These are phyloP conservation scores for Amblyjoppa proteus DNA, from an alignment of 2,888 invertebrate genomes.

Conservation along the genomic window DNA sequence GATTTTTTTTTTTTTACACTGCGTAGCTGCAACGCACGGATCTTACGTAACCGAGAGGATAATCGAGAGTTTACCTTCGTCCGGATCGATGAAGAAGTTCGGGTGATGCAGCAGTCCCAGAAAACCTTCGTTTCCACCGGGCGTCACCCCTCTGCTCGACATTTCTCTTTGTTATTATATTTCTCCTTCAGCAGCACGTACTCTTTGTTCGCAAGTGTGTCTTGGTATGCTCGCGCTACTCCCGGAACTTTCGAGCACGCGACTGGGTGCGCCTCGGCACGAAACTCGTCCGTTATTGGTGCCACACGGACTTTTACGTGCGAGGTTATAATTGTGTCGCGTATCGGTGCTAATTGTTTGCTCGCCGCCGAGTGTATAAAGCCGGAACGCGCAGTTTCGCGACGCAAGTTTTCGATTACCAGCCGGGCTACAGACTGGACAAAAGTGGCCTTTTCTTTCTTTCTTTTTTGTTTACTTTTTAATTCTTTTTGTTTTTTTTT, in stretches of 20 bases:
- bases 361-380: neutral
- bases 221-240: neutral
- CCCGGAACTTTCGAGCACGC: neutral
- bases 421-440: neutral
- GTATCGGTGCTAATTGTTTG: slow-evolving; percentile 61
- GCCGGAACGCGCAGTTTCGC: neutral
- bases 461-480: neutral
- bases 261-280: neutral
- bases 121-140: slow-evolving; percentile 75
- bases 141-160: slow-evolving; percentile 82
- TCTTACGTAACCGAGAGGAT: neutral
- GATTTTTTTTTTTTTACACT: too few relatives aligned
- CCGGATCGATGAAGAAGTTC: slow-evolving; percentile 79
- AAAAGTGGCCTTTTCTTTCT: neutral
- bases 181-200: neutral
- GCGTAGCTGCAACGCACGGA: neutral
- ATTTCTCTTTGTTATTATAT: slow-evolving; percentile 68
- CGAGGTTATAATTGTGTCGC: slow-evolving; percentile 45
- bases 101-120: slow-evolving; percentile 74
- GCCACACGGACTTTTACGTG: neutral
- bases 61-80: slow-evolving; percentile 77
- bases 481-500: neutral
- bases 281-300: neutral
- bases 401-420: neutral
- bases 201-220: neutral